phyloP scores from a whole-genome alignment of 2,797 vertebrate genomes.

The Leptoclinus maculatus region DNA sequence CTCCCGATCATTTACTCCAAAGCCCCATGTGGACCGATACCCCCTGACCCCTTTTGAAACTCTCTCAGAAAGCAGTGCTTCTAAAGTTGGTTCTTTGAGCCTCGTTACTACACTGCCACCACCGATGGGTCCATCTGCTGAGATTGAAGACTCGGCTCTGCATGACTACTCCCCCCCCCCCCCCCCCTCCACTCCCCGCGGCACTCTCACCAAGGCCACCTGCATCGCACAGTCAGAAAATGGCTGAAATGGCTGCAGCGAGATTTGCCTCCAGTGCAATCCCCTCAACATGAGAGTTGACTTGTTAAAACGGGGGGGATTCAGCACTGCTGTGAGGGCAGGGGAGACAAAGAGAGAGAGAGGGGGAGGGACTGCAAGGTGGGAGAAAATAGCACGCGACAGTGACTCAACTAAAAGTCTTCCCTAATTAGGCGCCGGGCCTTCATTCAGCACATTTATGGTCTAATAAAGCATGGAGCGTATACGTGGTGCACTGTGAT shows the following conservation, averaged over 20 bases:
- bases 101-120: conserved; percentile 45
- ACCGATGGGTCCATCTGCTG: conserved; percentile 68
- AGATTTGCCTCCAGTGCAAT: conserved; percentile 71
- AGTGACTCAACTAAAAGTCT: conserved; percentile 65
- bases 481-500: conserved; percentile 62
- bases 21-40: conserved; percentile 48
- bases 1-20: conserved; percentile 66
- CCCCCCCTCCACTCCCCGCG: neutral
- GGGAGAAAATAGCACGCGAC: conserved; percentile 40
- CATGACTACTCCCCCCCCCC: conserved; percentile 39
- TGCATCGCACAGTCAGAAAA: conserved; percentile 64
- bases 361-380: conserved; percentile 36
- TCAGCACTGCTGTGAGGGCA: conserved; percentile 32
- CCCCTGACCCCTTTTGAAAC: conserved; percentile 64
- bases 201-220: conserved; percentile 61
- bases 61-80: conserved; percentile 55
- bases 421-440: conserved; percentile 73
- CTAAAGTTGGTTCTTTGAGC: conserved; percentile 65
- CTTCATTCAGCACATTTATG: conserved; percentile 76
- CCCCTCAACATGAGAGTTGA: conserved; percentile 65
- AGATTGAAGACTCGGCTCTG: conserved; percentile 65
- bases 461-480: conserved; percentile 75
- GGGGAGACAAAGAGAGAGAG: conserved; percentile 17
- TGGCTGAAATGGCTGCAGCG: conserved; percentile 66
- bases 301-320: conserved; percentile 65